phyloP scores from a whole-genome alignment of 2,888 invertebrate species.

The Heliothis peltigera region DNA sequence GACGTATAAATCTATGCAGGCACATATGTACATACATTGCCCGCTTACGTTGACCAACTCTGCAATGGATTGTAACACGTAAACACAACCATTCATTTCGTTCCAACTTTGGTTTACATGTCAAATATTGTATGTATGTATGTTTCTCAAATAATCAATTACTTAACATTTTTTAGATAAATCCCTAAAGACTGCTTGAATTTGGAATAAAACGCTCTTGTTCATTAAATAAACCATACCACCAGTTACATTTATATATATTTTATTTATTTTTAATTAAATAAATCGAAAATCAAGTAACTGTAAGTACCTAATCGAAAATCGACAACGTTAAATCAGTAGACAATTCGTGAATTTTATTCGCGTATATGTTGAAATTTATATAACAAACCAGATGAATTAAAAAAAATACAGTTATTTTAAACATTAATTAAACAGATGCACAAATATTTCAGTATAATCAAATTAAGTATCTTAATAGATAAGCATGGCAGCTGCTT shows the following conservation, averaged over 20 bases:
- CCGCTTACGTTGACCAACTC: slow-evolving; percentile 30
- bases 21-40: slow-evolving; percentile 17
- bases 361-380: slow-evolving; percentile 35
- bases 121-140: background rate
- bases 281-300: slow-evolving; percentile 1
- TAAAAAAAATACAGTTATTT: slow-evolving; percentile 34
- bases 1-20: slow-evolving; percentile 24
- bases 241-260: background rate
- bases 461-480: slow-evolving; percentile 20
- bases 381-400: slow-evolving; percentile 5
- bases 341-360: slow-evolving; percentile 22
- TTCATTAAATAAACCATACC: too few relatives aligned
- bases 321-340: slow-evolving; percentile 37
- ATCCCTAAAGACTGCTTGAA: too few relatives aligned
- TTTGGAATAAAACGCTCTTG: too few relatives aligned
- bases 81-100: slow-evolving; percentile 46
- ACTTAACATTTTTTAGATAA: too few relatives aligned
- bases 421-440: slow-evolving; percentile 25
- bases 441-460: slow-evolving; percentile 16
- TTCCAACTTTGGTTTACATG: slow-evolving; percentile 17
- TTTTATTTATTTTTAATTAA: background rate
- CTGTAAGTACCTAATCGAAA: background rate
- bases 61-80: slow-evolving; percentile 35
- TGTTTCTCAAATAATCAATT: too few relatives aligned
- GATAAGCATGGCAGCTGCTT: slow-evolving; percentile 1